Base-by-base conservation (phyloP, 2,797 vertebrate genomes). In the Hemitrygon akajei region DNA sequence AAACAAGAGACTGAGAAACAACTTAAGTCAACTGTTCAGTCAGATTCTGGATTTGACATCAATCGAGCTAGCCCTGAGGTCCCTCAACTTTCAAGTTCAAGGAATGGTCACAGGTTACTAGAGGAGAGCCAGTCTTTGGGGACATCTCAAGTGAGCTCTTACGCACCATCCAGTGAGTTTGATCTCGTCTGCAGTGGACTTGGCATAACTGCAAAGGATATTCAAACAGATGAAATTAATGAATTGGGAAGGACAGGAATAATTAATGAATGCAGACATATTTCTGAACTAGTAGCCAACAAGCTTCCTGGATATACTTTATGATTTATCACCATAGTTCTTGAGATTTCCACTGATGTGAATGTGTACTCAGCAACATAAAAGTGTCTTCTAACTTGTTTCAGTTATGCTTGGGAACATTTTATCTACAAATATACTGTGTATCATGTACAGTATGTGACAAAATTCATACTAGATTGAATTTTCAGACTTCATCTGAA, bases 251-350 rank as follows among this genome's bases (percentile, higher is more conserved):
- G 97, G 76, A 95, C 98, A 34, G 94, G 93, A 94, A 95, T 97
- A 94, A 95, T 95, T 93, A 96, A 96, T 94, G 96, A 96, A 94
- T 98, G 96, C 95, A 97, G 95, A 95, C 97, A 98, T 93, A 97
- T 99, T 86, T 97, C 98, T 94, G 97, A 98, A 94, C 96, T 99
- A 93, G 96, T 98, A 94, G 95, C 97, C 95, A 97, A 95, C 93
- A 98, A 97, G 94, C 97, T 98, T 94, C 98, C 98, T 14, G 98
- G 98, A 93, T 99, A 99, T 94, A 99, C 98, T 7, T 95, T 99
- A 95, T 99, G 96, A 97, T 95, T 79, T 93, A 82, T 0, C 11
- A 93, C 40, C 27, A 60, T 20, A 92, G 25, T 91, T 79, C 20
- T 86, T 12, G 27, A 86, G 56, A 56, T 60, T 58, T 79, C 66